Conservation (phyloP, 2,113 vertebrate species). For the Silurus asotus region DNA sequence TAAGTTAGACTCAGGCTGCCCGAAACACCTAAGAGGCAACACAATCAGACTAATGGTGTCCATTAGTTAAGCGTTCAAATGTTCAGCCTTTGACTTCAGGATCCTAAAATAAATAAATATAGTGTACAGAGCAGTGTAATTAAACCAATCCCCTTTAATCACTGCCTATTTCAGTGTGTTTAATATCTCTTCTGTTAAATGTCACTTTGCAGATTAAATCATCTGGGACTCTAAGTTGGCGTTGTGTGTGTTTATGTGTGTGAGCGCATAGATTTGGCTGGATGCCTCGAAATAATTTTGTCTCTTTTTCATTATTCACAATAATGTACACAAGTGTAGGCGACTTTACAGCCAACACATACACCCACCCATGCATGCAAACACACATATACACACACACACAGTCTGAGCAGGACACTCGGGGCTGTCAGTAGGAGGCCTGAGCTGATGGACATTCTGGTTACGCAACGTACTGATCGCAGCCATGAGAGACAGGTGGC, state of each 20-base stretch:
- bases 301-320: constrained; percentile 16
- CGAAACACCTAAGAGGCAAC: constrained; percentile 68
- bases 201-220: constrained; percentile 69
- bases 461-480: constrained; percentile 58
- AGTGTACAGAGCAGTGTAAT: constrained; percentile 80
- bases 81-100: constrained; percentile 77
- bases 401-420: constrained; percentile 27
- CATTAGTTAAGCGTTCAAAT: constrained; percentile 86
- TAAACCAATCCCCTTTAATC: constrained; percentile 76
- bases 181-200: constrained; percentile 60
- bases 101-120: constrained; percentile 79
- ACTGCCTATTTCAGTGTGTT: constrained; percentile 56
- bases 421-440: constrained; percentile 52
- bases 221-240: constrained; percentile 70
- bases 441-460: constrained; percentile 58
- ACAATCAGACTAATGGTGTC: constrained; percentile 88
- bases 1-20: constrained; percentile 4
- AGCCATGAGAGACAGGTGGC: constrained; percentile 65
- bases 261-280: constrained; percentile 32
- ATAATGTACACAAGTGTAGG: constrained; percentile 24
- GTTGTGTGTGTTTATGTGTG: constrained; percentile 52
- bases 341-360: constrained; percentile 12
- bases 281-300: constrained; percentile 5
- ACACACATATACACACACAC: constrained; percentile 38
- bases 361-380: neutral